Conservation (phyloP, 2,797 vertebrate genomes). For the Eospalax fontanierii region DNA sequence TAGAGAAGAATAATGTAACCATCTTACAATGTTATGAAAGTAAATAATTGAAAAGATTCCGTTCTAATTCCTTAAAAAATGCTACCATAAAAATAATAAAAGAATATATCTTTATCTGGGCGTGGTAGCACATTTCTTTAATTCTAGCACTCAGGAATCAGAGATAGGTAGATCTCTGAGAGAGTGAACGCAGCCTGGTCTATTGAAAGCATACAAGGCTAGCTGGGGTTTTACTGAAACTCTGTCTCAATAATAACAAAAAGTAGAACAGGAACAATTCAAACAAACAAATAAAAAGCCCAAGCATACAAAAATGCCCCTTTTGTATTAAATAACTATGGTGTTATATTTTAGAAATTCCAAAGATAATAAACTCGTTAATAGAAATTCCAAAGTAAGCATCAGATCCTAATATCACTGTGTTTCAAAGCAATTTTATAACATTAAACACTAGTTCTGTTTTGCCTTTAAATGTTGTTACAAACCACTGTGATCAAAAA, state of each 20-base stretch:
- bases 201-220: no score
- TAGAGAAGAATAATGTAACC: no score
- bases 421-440: not conserved
- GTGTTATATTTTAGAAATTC: not conserved
- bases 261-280: not conserved
- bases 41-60: not conserved
- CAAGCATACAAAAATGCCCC: not conserved
- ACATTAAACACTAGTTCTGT: conserved; percentile 7
- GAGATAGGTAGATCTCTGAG: no score
- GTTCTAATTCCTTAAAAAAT: not conserved
- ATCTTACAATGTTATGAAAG: not conserved
- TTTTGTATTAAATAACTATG: not conserved
- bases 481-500: no score
- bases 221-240: no score
- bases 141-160: no score
- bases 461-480: no score
- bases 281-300: not conserved
- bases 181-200: no score
- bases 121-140: no score
- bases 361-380: not conserved
- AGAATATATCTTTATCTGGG: not conserved
- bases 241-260: not conserved
- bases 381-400: not conserved
- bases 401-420: not conserved
- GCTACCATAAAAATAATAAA: not conserved